Percentiles rank a stretch among this genome's conserved stretches.
phyloP scores from a whole-genome alignment of 2,888 invertebrate genomes.

The Cyclophora albipunctata region DNA sequence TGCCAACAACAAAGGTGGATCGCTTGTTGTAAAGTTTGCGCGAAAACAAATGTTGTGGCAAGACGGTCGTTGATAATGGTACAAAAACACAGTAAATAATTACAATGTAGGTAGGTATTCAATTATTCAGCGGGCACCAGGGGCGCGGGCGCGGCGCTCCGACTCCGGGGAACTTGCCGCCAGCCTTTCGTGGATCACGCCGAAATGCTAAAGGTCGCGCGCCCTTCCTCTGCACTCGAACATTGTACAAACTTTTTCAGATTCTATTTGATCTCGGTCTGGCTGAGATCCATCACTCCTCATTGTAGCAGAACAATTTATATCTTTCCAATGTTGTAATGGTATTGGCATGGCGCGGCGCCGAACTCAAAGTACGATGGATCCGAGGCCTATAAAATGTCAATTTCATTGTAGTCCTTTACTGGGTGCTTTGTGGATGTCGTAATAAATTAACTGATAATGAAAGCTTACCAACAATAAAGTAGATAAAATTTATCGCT shows the following conservation, averaged over 20 bases:
- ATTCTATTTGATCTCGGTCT: slow-evolving; percentile 25
- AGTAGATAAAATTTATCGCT: slow-evolving; percentile 10
- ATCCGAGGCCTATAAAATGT: background rate
- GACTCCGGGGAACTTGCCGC: slow-evolving; percentile 24
- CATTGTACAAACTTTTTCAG: slow-evolving; percentile 28
- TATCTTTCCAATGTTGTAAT: slow-evolving; percentile 6
- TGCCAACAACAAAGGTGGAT: slow-evolving; percentile 5
- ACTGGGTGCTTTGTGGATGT: background rate
- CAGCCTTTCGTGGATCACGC: slow-evolving; percentile 26
- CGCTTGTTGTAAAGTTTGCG: slow-evolving; percentile 11
- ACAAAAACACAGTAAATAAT: slow-evolving; percentile 23
- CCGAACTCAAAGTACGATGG: slow-evolving; percentile 1
- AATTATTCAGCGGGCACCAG: slow-evolving; percentile 34
- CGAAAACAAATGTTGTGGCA: slow-evolving; percentile 22
- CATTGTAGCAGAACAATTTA: slow-evolving; percentile 10
- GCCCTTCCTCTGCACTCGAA: slow-evolving; percentile 29
- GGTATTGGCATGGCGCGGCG: slow-evolving; percentile 6
- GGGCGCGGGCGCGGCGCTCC: slow-evolving; percentile 3
- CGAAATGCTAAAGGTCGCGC: slow-evolving; percentile 44
- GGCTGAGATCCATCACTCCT: slow-evolving; percentile 17
- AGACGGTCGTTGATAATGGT: slow-evolving; percentile 20
- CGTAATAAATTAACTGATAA: slow-evolving; percentile 4
- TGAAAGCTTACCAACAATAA: slow-evolving; percentile 7
- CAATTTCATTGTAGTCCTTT: slow-evolving; percentile 1
- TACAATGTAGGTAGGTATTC: slow-evolving; percentile 19